These are phyloP conservation scores for Amblyjoppa proteus DNA, from an alignment of 2,888 invertebrate species.

Conservation along the genomic window DNA sequence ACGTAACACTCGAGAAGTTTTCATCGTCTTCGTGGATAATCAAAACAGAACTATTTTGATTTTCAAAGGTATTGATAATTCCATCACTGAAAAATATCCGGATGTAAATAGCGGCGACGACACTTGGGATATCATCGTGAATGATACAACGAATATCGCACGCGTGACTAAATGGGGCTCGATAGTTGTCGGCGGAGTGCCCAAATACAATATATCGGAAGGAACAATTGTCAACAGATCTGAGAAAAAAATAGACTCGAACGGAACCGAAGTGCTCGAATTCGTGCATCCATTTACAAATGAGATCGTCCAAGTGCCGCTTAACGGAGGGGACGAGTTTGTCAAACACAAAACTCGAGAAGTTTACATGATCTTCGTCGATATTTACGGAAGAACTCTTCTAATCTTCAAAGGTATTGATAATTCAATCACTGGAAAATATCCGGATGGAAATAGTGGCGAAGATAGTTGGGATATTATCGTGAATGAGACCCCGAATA, in stretches of 20 bases:
- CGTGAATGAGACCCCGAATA: not conserved
- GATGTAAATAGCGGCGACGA: not conserved
- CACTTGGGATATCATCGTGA: not conserved
- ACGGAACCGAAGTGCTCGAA: constrained; percentile 18
- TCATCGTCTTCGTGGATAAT: constrained; percentile 27
- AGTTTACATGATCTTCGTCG: constrained; percentile 35
- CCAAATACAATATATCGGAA: constrained; percentile 11
- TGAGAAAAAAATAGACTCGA: not conserved
- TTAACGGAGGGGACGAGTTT: constrained; percentile 27
- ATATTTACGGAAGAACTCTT: not conserved
- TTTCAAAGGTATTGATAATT: not conserved
- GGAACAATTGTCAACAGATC: constrained; percentile 8
- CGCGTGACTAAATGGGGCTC: not conserved
- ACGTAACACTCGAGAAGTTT: constrained; percentile 4
- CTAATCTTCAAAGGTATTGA: not conserved
- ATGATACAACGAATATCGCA: constrained; percentile 7
- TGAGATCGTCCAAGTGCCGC: constrained; percentile 2
- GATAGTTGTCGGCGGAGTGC: constrained; percentile 10
- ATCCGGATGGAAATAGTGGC: not conserved
- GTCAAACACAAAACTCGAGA: constrained; percentile 1
- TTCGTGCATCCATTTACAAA: constrained; percentile 37
- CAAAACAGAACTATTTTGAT: no score
- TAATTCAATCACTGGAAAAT: not conserved
- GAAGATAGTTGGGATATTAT: not conserved
- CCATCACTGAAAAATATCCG: not conserved